Base-by-base conservation (phyloP, 2,888 invertebrate species). In the Thera britannica region DNA sequence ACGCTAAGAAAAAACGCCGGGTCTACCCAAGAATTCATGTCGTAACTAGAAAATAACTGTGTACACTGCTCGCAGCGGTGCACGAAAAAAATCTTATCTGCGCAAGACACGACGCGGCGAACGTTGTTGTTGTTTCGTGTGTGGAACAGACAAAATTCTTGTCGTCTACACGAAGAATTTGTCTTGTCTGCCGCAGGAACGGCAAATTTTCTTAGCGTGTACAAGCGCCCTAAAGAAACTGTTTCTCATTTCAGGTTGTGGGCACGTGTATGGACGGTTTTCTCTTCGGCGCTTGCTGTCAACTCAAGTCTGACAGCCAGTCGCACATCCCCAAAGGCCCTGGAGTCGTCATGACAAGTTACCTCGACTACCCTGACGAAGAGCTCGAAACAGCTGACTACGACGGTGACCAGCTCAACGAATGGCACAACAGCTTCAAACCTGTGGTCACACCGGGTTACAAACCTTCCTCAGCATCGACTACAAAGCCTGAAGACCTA, bases 201-300 rank as follows among this genome's bases (percentile, higher is more conserved):
- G n/a, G n/a, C n/a, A n/a, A n/a, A n/a, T n/a, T n/a, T n/a, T n/a
- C n/a, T n/a, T n/a, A n/a, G n/a, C n/a, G n/a, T n/a, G n/a, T n/a
- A n/a, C n/a, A n/a, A n/a, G n/a, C n/a, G n/a, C n/a, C n/a, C n/a
- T n/a, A n/a, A 3, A 52, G 9, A 34, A 56, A 51, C 44, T 62
- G 1, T 46, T 9, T 48, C 62, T 34, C 46, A 11, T 73, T 74
- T 3, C 74, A 74, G 74, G 98, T 75, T 0, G 97, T 98, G 0
- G 98, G 98, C 0, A 96, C 98, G 0, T 98, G 98, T 82, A 97
- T 98, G 96, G 98, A 98, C 80, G 97, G 98, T 0, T 97, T 97
- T 84, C 94, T 97, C n/a, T 98, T 98, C 80, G 98, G 98, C 1
- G 97, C 98, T 0, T 98, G 98, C 86, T 98, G 98, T 82, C 96